Conservation (phyloP, 2,113 vertebrate genomes). For the Limanda limanda region DNA sequence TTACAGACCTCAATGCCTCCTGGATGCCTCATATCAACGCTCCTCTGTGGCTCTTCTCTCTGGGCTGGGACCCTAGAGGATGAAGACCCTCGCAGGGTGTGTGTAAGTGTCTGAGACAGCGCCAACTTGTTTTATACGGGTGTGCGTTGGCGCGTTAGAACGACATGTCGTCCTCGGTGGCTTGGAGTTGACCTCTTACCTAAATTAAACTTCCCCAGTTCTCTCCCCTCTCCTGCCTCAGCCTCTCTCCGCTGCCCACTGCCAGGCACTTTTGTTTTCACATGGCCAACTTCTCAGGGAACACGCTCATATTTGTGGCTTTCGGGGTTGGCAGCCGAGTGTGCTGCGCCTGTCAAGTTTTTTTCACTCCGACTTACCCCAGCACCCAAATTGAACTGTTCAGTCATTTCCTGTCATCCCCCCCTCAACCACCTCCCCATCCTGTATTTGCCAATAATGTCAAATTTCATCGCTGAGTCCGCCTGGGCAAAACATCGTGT, state of each 20-base stretch:
- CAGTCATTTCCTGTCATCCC: conserved; percentile 75
- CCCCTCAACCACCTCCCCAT: conserved; percentile 51
- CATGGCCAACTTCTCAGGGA: conserved; percentile 81
- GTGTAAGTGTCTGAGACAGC: conserved; percentile 25
- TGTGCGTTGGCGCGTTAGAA: conserved; percentile 45
- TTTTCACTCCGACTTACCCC: conserved; percentile 73
- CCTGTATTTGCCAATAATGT: conserved; percentile 62
- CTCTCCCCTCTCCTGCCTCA: conserved; percentile 59
- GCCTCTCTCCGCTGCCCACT: conserved; percentile 67
- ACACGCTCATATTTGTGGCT: conserved; percentile 84
- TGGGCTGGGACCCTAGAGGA: neutral
- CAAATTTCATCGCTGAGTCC: conserved; percentile 51
- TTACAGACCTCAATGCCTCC: conserved; percentile 7
- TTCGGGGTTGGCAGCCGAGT: conserved; percentile 78
- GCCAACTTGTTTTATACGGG: conserved; percentile 19
- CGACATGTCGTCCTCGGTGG: conserved; percentile 42
- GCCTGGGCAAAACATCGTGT: conserved; percentile 31
- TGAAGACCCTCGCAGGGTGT: conserved; percentile 9
- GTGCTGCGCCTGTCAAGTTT: conserved; percentile 75
- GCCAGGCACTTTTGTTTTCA: conserved; percentile 81
- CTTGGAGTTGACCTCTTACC: conserved; percentile 80
- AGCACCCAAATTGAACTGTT: conserved; percentile 76
- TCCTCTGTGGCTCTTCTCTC: conserved; percentile 16
- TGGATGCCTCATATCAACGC: neutral
- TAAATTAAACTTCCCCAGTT: conserved; percentile 77